These are phyloP conservation scores for Tetramorium alpestre DNA, from an alignment of 1,140 invertebrate genomes.

Conservation along the genomic window DNA sequence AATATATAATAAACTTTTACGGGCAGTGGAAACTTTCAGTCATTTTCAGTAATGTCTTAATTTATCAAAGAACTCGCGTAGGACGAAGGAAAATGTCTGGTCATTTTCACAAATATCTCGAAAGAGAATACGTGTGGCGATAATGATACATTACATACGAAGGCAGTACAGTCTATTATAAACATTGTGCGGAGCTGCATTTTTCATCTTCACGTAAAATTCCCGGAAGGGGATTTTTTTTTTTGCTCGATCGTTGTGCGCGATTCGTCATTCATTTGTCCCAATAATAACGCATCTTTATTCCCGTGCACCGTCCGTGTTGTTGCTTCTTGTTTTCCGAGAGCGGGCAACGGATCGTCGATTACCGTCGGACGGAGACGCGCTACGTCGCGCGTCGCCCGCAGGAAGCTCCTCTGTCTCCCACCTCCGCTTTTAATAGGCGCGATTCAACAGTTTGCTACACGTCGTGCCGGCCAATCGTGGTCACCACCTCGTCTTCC, in stretches of 20 bases:
- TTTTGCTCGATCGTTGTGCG: neutral
- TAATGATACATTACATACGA: neutral
- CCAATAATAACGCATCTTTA: neutral
- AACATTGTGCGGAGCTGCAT: neutral
- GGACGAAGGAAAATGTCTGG: no score
- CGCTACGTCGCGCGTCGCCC: slow-evolving; percentile 23
- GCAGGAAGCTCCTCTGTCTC: slow-evolving; percentile 45
- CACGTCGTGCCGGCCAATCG: slow-evolving; percentile 43
- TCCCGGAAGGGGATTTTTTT: no score
- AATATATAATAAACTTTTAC: neutral
- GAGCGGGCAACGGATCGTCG: neutral
- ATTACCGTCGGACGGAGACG: neutral
- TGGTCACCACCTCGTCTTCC: neutral
- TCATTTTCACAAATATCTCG: no score
- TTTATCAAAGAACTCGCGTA: no score
- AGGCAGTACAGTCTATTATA: neutral
- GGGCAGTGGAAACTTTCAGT: neutral
- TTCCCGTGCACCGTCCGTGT: neutral
- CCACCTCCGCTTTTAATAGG: slow-evolving; percentile 53
- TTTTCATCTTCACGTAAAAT: neutral
- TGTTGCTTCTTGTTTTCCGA: neutral
- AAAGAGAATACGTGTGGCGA: no score
- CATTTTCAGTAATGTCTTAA: neutral
- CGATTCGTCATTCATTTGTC: neutral
- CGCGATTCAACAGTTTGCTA: slow-evolving; percentile 57